Percentiles rank a stretch among this genome's conserved stretches.
Conservation (phyloP, 2,888 invertebrate genomes). For the Perizoma affinitatum region DNA sequence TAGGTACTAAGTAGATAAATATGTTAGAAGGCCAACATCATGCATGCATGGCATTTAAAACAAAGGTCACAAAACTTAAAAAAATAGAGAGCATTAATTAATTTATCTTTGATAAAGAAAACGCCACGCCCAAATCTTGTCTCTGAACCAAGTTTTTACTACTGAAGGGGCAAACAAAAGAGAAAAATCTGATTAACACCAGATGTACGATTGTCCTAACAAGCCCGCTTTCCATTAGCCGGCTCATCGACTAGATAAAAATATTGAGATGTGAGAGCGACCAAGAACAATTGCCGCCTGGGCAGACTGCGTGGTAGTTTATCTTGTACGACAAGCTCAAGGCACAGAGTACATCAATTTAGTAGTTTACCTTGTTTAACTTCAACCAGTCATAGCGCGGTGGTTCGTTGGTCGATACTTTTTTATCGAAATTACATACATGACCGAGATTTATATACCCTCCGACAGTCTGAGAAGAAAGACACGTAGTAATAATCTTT, state of each 20-base stretch:
- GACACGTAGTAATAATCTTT: not conserved
- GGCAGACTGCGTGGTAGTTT: conserved; percentile 15
- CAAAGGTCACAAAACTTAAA: conserved; percentile 24
- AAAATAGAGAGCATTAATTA: conserved; percentile 12
- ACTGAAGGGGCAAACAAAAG: too few species aligned
- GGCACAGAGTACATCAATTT: conserved; percentile 13
- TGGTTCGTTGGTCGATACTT: not conserved
- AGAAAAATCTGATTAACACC: conserved; percentile 10
- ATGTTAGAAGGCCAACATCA: conserved; percentile 20
- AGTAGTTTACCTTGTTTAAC: conserved; percentile 24
- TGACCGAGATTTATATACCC: not conserved
- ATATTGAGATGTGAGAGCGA: conserved; percentile 30
- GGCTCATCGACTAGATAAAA: conserved; percentile 20
- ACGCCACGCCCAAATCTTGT: not conserved
- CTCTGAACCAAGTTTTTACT: conserved; percentile 10
- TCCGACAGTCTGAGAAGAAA: not conserved
- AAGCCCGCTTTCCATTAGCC: conserved; percentile 33
- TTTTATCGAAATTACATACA: not conserved
- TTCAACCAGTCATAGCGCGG: conserved; percentile 23
- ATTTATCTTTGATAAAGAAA: conserved; percentile 4
- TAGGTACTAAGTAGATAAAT: conserved; percentile 4
- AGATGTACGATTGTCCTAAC: conserved; percentile 21
- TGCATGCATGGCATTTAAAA: conserved; percentile 21
- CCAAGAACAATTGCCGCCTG: conserved; percentile 19
- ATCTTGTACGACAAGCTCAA: conserved; percentile 20